These are phyloP conservation scores for Pyralis farinalis DNA, from an alignment of 2,888 invertebrate species.

Conservation along the genomic window DNA sequence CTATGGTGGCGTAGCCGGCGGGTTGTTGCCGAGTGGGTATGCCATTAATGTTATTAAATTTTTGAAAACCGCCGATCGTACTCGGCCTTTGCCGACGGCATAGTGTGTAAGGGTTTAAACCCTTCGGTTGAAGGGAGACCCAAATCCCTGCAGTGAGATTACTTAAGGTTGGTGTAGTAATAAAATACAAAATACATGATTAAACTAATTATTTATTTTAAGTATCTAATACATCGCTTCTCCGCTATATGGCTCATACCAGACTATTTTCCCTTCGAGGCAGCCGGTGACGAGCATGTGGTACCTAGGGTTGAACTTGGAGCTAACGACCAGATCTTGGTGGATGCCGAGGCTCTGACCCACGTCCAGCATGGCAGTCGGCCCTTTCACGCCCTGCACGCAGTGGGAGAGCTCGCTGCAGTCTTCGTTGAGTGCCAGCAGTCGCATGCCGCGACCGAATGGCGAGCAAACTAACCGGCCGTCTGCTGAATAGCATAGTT, in stretches of 20 bases:
- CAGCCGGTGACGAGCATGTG: constrained; percentile 95
- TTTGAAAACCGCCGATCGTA: too few relatives aligned
- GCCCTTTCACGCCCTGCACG: constrained; percentile 32
- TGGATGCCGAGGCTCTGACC: constrained; percentile 87
- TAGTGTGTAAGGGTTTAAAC: too few relatives aligned
- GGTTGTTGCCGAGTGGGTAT: too few relatives aligned
- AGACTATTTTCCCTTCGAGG: constrained; percentile 92
- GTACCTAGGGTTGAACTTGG: constrained; percentile 94
- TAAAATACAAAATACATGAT: constrained; percentile 8
- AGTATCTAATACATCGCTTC: constrained; percentile 46
- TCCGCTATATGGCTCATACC: constrained; percentile 89
- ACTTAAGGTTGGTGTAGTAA: too few relatives aligned
- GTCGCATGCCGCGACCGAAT: constrained; percentile 91
- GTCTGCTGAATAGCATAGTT: constrained; percentile 94
- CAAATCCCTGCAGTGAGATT: too few relatives aligned
- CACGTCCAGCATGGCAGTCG: constrained; percentile 75
- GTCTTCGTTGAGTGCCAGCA: constrained; percentile 88
- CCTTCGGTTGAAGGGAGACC: too few relatives aligned
- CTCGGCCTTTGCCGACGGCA: too few relatives aligned
- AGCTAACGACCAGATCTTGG: constrained; percentile 91
- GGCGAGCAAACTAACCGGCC: constrained; percentile 95
- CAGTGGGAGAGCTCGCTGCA: constrained; percentile 90
- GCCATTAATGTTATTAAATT: too few relatives aligned
- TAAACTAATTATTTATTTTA: constrained; percentile 15
- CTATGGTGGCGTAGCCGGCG: too few relatives aligned